Percentiles rank a stretch among this genome's conserved stretches.
phyloP scores from a whole-genome alignment of 2,113 vertebrate species.

The Fulica atra region DNA sequence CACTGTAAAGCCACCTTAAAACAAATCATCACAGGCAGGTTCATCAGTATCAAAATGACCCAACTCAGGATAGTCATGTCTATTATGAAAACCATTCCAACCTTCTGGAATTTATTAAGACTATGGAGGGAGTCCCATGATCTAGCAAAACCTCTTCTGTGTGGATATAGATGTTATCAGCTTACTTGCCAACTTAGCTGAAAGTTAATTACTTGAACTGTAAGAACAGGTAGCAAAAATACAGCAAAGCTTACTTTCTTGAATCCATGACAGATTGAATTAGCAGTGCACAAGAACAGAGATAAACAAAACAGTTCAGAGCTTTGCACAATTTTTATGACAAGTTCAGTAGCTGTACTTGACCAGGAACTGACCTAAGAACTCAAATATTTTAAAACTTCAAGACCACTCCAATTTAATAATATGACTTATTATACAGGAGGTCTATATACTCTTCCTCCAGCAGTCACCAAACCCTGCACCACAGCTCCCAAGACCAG shows the following conservation, averaged over 20 bases:
- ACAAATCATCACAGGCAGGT: not conserved
- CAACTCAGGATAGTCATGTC: not conserved
- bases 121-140: not conserved
- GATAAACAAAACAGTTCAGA: not conserved
- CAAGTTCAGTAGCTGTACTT: no score
- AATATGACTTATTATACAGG: not conserved
- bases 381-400: not conserved
- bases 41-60: not conserved
- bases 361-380: no score
- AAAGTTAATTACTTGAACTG: not conserved
- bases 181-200: not conserved
- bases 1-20: not conserved
- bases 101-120: not conserved
- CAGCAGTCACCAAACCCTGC: not conserved
- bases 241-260: not conserved
- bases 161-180: not conserved
- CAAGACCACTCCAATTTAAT: not conserved
- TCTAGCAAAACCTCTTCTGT: not conserved
- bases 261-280: not conserved
- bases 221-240: not conserved
- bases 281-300: not conserved
- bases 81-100: not conserved
- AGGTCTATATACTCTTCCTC: not conserved
- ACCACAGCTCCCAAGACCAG: not conserved
- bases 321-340: not conserved